Percentiles rank a stretch among this genome's conserved stretches.
These are phyloP conservation scores for Halictus quadricinctus DNA, from an alignment of 2,888 invertebrate genomes.

Conservation along the genomic window DNA sequence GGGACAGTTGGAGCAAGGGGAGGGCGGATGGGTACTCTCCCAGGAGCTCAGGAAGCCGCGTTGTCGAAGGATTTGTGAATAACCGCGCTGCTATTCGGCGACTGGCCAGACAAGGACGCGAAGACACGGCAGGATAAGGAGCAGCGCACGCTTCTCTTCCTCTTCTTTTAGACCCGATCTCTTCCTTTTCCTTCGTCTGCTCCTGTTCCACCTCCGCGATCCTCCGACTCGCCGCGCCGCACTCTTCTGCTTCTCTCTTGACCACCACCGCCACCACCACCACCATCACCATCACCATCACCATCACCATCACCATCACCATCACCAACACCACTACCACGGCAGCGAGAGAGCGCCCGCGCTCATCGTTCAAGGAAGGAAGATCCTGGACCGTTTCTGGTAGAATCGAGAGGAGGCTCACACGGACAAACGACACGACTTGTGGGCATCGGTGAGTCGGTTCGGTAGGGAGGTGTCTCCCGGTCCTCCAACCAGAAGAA, in stretches of 20 bases:
- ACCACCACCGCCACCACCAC: slow-evolving; percentile 53
- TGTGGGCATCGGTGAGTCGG: slow-evolving; percentile 69
- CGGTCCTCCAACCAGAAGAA: slow-evolving; percentile 82
- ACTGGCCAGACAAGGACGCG: slow-evolving; percentile 74
- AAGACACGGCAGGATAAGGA: slow-evolving; percentile 71
- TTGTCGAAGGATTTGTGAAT: slow-evolving; percentile 80
- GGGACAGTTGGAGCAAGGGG: slow-evolving; percentile 58
- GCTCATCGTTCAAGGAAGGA: slow-evolving; percentile 58
- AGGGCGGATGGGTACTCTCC: slow-evolving; percentile 60
- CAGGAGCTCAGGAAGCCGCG: slow-evolving; percentile 79
- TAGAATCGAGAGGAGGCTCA: slow-evolving; percentile 66
- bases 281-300: slow-evolving; percentile 50
- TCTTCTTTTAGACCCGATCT: slow-evolving; percentile 66
- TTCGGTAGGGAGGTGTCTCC: slow-evolving; percentile 82
- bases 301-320: slow-evolving; percentile 49
- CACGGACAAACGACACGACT: slow-evolving; percentile 59
- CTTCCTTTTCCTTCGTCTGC: slow-evolving; percentile 60
- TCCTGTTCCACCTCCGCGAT: slow-evolving; percentile 62
- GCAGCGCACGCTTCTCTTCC: slow-evolving; percentile 71
- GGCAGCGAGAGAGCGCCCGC: slow-evolving; percentile 20
- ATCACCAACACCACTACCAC: slow-evolving; percentile 27
- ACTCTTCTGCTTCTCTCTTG: slow-evolving; percentile 43
- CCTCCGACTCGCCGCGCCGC: slow-evolving; percentile 28
- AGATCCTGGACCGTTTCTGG: slow-evolving; percentile 69
- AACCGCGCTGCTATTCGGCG: slow-evolving; percentile 80